Base-by-base conservation (phyloP, 2,113 vertebrate genomes). In the Psilopsiagon aurifrons region DNA sequence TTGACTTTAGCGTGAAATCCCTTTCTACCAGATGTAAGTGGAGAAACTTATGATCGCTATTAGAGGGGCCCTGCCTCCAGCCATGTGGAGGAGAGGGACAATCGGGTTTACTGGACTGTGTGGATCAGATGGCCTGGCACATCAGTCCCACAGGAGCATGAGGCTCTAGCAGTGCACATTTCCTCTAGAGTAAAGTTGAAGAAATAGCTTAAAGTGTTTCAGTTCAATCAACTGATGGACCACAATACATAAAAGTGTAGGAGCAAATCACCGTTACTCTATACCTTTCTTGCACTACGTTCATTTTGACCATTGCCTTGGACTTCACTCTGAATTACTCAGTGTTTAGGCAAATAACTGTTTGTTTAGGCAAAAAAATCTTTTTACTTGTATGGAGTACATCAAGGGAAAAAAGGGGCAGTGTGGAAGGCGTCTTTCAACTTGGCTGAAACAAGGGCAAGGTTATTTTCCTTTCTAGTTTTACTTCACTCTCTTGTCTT, bases 211-310 rank as follows among this genome's bases (percentile, higher is more conserved):
- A 12, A 62, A 60, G 18, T 46, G 46, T 73, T 76, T 37, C 31
- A 44, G 10, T 37, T 29, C 29, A 35, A 39, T 9, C 1, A 2
- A 7, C 10, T 27, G 41, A 28, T 6, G 47, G 16, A 44, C 33
- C 39, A 74, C 24, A 70, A 25, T 12, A 8, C 31, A 25, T 3
- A 52, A 22, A 83, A 28, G 13, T 22, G 10, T 8, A 24, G 1
- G 2, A 74, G 33, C 0, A 0, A 2, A 16, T 9, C 46, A 13
- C 47, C 31, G 2, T 25, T n/a, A 44, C 18, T 15, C 71, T 31
- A 9, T 3, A 28, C 17, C 9, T n/a, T 54, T 49, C 41, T 41
- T 63, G 70, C 6, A 11, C 13, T 20, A 2, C 23, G 2, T 7
- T 78, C 7, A 8, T 39, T 57, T 47, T 82, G 24, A 7, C 31